Evolutionary conservation across 2,797 vertebrate species (phyloP), one percentile per base, ranked within the genome.

Genomic region (Enoplosus armatus): DNA sequence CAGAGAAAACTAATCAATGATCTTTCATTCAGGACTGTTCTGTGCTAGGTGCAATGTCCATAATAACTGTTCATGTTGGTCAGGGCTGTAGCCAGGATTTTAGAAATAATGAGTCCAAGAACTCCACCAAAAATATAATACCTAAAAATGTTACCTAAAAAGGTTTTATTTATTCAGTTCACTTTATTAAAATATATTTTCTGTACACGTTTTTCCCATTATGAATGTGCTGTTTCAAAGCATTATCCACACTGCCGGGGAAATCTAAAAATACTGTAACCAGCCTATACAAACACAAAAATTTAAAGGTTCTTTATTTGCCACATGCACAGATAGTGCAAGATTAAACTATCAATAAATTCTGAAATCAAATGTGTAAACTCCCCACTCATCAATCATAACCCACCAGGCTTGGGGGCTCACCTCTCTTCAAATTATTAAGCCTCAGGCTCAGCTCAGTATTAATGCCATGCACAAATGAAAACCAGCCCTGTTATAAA

Each of bases 331-430:
- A n/a, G n/a, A n/a, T n/a, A n/a, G n/a, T n/a, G n/a, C n/a, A n/a
- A n/a, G n/a, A n/a, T n/a, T n/a, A n/a, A n/a, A n/a, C n/a, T n/a
- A n/a, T n/a, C n/a, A n/a, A n/a, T n/a, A n/a, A n/a, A n/a, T 60
- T 73, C 15, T 62, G 18, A 68, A 70, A 54, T 66, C 29, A 58
- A 45, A 65, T 18, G 35, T 64, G 37, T 31, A 64, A 72, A 65
- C 41, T 37, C n/a, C 29, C 7, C 15, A 63, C 33, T 31, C 6
- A 47, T 76, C 61, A 55, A 29, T 70, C 6, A 31, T 53, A 65
- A 55, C 15, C 29, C 8, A 43, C 18, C 29, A 63, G n/a, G 54
- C 54, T 29, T 12, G 14, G 18, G 5, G 39, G 51, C 39, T 35
- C 56, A 26, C 18, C 26, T 64, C 16, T 53, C 45, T 9, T 35